phyloP scores from a whole-genome alignment of 2,113 vertebrate species.

The Vicugna pacos region DNA sequence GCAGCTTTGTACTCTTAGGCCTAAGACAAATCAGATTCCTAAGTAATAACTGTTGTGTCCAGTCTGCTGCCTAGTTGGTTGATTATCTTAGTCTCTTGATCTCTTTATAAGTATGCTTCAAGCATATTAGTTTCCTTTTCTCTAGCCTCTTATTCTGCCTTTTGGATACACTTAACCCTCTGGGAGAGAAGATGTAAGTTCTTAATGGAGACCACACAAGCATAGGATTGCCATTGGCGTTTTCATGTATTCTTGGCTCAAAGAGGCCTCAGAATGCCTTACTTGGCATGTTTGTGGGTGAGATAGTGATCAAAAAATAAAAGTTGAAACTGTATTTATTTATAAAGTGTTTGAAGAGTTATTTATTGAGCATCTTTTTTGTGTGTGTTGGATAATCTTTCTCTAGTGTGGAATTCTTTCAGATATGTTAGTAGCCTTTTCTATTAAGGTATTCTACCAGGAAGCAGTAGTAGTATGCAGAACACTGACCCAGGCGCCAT shows the following conservation, averaged over 20 bases:
- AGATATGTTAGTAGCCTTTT: background rate
- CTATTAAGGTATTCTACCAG: background rate
- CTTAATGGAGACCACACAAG: slow-evolving; percentile 64
- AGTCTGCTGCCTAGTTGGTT: background rate
- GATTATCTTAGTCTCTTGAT: slow-evolving; percentile 32
- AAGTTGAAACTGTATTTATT: slow-evolving; percentile 59
- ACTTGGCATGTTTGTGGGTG: slow-evolving; percentile 61
- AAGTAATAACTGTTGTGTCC: background rate
- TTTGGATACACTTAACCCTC: slow-evolving; percentile 37
- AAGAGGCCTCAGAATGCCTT: slow-evolving; percentile 47
- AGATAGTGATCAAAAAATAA: slow-evolving; percentile 61
- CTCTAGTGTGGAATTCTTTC: slow-evolving; percentile 35
- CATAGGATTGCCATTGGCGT: slow-evolving; percentile 64
- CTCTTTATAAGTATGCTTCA: background rate
- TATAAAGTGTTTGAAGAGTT: slow-evolving; percentile 68
- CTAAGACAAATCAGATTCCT: background rate
- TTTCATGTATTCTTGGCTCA: slow-evolving; percentile 51
- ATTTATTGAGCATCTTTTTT: slow-evolving; percentile 49
- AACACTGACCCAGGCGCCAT: background rate
- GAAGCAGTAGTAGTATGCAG: background rate
- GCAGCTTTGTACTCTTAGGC: slow-evolving; percentile 28
- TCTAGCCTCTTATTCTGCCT: slow-evolving; percentile 26
- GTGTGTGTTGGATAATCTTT: slow-evolving; percentile 42
- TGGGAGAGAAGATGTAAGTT: slow-evolving; percentile 36
- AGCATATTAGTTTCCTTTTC: slow-evolving; percentile 33